phyloP scores from a whole-genome alignment of 2,888 invertebrate genomes.

The Drosophila algonquin region DNA sequence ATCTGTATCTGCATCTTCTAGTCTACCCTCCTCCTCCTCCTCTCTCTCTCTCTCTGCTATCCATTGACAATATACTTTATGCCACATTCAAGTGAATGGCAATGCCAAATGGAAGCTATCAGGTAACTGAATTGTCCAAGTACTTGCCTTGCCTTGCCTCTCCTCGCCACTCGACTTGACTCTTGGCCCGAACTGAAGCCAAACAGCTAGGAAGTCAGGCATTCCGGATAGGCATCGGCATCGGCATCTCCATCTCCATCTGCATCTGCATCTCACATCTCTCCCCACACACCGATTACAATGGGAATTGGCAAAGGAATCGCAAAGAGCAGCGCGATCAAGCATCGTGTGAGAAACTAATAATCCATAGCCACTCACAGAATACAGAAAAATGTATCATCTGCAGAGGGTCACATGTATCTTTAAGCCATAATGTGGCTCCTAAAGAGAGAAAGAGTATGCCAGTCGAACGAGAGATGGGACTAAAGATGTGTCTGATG shows the following conservation, averaged over 20 bases:
- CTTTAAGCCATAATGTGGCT: no score
- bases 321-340: background rate
- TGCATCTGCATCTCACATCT: no score
- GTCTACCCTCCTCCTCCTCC: background rate
- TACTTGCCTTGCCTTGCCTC: background rate
- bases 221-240: background rate
- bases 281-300: constrained; percentile 1
- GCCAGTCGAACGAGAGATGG: background rate
- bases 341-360: constrained; percentile 34
- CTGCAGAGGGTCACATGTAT: no score
- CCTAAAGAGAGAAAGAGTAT: background rate
- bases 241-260: no score
- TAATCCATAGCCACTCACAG: constrained; percentile 21
- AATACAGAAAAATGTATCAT: constrained; percentile 15
- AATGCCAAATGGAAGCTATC: constrained; percentile 60
- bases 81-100: constrained; percentile 68
- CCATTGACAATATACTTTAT: constrained; percentile 62
- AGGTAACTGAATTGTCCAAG: constrained; percentile 49
- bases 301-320: constrained; percentile 9
- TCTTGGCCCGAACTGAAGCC: constrained; percentile 19
- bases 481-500: constrained; percentile 9
- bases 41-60: background rate
- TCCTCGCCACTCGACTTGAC: constrained; percentile 31
- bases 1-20: constrained; percentile 9
- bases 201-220: constrained; percentile 19